Evolutionary conservation across 2,888 invertebrate genomes (phyloP).

Genomic region (Salpingus planirostris): DNA sequence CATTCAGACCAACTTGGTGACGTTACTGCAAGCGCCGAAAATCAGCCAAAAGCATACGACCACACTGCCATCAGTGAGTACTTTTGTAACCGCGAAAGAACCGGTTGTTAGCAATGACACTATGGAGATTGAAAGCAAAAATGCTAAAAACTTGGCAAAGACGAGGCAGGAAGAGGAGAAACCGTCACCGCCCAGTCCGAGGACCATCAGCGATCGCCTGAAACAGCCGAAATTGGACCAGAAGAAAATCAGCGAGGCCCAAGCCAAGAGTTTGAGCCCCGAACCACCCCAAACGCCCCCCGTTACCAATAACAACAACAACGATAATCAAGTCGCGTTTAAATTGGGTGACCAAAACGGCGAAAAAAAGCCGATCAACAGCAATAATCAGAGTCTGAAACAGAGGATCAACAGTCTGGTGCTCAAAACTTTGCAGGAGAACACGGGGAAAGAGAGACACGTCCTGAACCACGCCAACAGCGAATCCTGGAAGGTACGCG

Average conservation of each 20-base stretch:
- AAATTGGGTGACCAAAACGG: constrained; percentile 7
- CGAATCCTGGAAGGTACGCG: constrained; percentile 78
- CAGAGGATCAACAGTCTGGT: constrained; percentile 83
- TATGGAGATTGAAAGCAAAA: constrained; percentile 28
- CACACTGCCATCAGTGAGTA: constrained; percentile 24
- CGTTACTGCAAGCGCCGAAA: constrained; percentile 69
- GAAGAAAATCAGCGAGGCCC: constrained; percentile 13
- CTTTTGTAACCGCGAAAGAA: constrained; percentile 23
- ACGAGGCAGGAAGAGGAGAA: constrained; percentile 4
- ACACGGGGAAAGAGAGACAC: constrained; percentile 56
- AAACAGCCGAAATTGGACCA: constrained; percentile 36
- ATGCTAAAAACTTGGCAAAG: constrained; percentile 24
- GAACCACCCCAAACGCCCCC: constrained; percentile 19
- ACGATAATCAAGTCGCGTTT: constrained; percentile 8
- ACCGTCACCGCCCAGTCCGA: constrained; percentile 22
- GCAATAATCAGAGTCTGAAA: constrained; percentile 69
- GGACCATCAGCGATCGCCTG: constrained; percentile 35
- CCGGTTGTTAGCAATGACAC: too few species aligned
- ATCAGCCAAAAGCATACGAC: constrained; percentile 44
- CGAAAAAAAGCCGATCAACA: constrained; percentile 7
- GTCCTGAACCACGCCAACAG: constrained; percentile 33
- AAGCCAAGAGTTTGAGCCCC: constrained; percentile 26
- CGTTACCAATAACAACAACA: constrained; percentile 1
- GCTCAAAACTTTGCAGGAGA: constrained; percentile 82
- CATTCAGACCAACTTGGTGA: constrained; percentile 86